These are phyloP conservation scores for Manis pentadactyla DNA, from an alignment of 2,797 vertebrate genomes.

Conservation along the genomic window DNA sequence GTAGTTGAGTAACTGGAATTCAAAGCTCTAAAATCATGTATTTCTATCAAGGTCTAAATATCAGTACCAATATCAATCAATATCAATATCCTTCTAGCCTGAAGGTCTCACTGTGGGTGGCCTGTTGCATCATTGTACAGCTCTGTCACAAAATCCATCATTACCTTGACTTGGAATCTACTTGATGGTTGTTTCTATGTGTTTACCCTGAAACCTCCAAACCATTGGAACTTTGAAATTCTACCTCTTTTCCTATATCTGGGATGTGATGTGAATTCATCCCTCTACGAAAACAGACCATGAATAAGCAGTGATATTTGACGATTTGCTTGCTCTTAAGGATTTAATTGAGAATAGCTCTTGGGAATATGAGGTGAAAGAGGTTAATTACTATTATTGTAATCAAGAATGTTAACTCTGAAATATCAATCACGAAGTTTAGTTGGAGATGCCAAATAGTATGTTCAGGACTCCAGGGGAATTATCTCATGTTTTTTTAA, in stretches of 20 bases:
- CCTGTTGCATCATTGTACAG: background rate
- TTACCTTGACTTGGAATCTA: background rate
- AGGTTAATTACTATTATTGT: background rate
- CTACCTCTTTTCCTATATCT: background rate
- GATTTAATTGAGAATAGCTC: constrained; percentile 1
- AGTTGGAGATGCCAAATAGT: background rate
- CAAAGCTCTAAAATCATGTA: background rate
- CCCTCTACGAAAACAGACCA: background rate
- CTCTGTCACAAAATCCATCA: background rate
- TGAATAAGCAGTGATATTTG: background rate
- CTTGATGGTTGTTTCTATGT: background rate
- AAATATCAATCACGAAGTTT: background rate
- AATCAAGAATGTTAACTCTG: background rate
- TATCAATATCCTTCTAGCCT: background rate
- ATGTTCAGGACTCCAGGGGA: background rate
- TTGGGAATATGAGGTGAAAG: background rate
- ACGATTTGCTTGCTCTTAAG: background rate
- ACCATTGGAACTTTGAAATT: background rate
- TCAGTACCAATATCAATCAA: background rate
- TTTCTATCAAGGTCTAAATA: background rate
- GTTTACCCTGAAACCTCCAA: background rate
- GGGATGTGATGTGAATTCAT: background rate
- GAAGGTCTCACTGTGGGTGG: background rate
- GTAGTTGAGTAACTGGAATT: background rate
- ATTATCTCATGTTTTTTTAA: background rate